phyloP scores from a whole-genome alignment of 2,797 vertebrate species.

The Pseudocheirus occidentalis region DNA sequence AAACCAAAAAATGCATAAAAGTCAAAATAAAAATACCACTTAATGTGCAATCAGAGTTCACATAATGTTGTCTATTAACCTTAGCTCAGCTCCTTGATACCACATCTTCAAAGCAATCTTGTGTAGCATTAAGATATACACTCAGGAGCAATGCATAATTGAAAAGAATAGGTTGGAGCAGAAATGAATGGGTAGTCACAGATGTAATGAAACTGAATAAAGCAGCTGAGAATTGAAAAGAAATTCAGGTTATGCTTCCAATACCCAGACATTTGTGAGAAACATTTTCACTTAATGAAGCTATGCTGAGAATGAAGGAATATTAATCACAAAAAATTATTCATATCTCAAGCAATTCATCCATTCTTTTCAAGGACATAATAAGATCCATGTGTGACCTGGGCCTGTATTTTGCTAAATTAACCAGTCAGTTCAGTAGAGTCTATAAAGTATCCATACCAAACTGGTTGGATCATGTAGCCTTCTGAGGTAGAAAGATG shows the following conservation, averaged over 20 bases:
- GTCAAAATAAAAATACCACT: conserved; percentile 40
- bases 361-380: background rate
- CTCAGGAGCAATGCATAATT: conserved; percentile 1
- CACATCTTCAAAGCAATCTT: conserved; percentile 57
- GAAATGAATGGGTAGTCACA: conserved; percentile 5
- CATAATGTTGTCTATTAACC: conserved; percentile 71
- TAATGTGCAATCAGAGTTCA: conserved; percentile 67
- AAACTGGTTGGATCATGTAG: background rate
- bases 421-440: background rate
- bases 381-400: background rate
- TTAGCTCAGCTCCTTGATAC: conserved; percentile 54
- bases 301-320: background rate
- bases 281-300: background rate
- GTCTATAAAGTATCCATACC: background rate
- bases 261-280: background rate
- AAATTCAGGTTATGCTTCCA: background rate
- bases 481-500: background rate
- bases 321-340: background rate
- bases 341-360: background rate
- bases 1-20: conserved; percentile 5
- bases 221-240: background rate
- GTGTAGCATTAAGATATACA: conserved; percentile 42
- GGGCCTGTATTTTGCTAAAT: background rate
- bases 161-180: conserved; percentile 41
- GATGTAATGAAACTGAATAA: conserved; percentile 16